A percentile compares a stretch with the other conserved stretches of the same genome.
Conservation (phyloP, 2,797 vertebrate species). For the Acipenser ruthenus region DNA sequence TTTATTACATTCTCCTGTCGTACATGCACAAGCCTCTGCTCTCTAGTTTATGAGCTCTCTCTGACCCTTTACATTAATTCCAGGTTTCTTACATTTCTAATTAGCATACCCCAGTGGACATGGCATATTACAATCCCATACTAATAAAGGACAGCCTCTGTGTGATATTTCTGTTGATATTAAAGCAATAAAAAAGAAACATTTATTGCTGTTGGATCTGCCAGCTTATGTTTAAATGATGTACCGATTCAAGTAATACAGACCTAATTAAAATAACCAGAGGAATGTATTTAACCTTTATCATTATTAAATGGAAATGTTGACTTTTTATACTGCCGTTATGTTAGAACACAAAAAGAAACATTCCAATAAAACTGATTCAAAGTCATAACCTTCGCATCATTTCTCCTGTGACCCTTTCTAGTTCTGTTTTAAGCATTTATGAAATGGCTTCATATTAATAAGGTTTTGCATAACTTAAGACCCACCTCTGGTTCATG, state of each 20-base stretch:
- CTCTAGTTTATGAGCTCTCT: neutral
- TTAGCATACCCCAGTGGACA: slow-evolving; percentile 3
- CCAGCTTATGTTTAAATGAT: neutral
- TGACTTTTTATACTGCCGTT: slow-evolving; percentile 5
- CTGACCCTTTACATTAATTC: slow-evolving; percentile 9
- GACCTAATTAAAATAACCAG: slow-evolving; percentile 8
- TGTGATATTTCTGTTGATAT: slow-evolving; percentile 7
- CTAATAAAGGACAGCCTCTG: slow-evolving; percentile 4
- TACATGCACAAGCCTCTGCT: neutral
- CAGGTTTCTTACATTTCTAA: neutral
- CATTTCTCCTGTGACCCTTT: neutral
- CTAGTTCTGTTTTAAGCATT: slow-evolving; percentile 1
- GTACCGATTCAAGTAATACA: slow-evolving; percentile 3
- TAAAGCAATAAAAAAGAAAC: slow-evolving; percentile 9
- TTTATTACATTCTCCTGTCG: neutral
- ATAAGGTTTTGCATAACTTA: slow-evolving; percentile 7
- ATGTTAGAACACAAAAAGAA: slow-evolving; percentile 8
- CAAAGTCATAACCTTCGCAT: neutral
- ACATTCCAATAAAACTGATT: slow-evolving; percentile 1
- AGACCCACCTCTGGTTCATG: slow-evolving; percentile 12
- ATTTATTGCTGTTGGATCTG: neutral
- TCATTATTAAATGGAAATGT: slow-evolving; percentile 12
- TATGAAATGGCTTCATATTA: slow-evolving; percentile 13
- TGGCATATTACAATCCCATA: slow-evolving; percentile 2
- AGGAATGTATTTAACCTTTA: slow-evolving; percentile 9